These are phyloP conservation scores for Orthochromis malagaraziensis DNA, from an alignment of 2,113 vertebrate species.

Conservation along the genomic window DNA sequence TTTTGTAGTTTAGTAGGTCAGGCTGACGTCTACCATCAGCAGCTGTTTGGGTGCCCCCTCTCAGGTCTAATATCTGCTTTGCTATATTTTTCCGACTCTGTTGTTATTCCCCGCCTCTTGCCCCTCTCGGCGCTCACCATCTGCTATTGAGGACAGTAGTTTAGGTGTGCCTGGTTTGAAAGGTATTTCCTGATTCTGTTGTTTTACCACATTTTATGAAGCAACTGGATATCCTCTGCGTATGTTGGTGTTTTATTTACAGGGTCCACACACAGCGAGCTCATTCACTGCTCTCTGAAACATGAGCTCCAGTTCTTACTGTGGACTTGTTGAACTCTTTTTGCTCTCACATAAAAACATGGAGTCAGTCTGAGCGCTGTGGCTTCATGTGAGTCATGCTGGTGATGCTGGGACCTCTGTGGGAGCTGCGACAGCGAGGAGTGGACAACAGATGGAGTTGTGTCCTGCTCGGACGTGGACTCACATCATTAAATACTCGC, in stretches of 20 bases:
- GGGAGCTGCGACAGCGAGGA: background rate
- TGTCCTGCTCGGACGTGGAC: background rate
- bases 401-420: background rate
- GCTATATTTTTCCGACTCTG: background rate
- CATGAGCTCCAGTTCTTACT: background rate
- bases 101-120: slow-evolving; percentile 10
- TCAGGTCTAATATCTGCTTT: slow-evolving; percentile 9
- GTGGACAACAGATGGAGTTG: background rate
- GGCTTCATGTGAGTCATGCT: background rate
- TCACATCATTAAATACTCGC: background rate
- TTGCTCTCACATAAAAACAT: background rate
- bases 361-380: background rate
- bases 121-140: background rate
- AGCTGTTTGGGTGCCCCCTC: slow-evolving; percentile 9
- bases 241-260: slow-evolving; percentile 7
- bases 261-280: background rate
- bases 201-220: background rate
- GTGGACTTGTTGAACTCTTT: background rate
- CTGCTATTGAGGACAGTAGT: background rate
- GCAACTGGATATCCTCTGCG: slow-evolving; percentile 12
- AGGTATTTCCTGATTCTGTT: slow-evolving; percentile 43
- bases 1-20: background rate
- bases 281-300: background rate
- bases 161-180: background rate
- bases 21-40: background rate